These are phyloP conservation scores for Syrmaticus mikado DNA, from an alignment of 2,113 vertebrate species.

Conservation along the genomic window DNA sequence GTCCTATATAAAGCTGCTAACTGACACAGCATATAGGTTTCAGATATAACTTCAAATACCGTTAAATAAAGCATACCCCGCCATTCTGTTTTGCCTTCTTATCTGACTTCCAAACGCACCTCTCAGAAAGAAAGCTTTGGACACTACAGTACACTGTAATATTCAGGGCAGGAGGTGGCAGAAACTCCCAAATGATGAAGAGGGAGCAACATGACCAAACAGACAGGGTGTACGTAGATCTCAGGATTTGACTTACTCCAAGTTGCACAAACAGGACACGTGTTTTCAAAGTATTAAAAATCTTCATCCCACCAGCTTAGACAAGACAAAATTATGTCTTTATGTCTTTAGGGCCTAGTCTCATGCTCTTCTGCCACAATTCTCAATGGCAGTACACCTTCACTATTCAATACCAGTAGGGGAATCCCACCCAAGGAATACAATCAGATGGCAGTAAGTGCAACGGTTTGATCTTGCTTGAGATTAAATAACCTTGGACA, in stretches of 20 bases:
- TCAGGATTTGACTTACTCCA: neutral
- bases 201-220: neutral
- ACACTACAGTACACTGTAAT: accelerated
- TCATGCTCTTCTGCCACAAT: neutral
- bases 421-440: neutral
- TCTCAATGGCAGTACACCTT: neutral
- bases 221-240: neutral
- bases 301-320: neutral
- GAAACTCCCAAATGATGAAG: neutral
- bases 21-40: neutral
- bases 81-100: neutral
- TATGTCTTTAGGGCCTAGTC: neutral
- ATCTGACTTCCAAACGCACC: neutral
- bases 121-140: neutral
- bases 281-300: neutral
- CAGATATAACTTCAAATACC: neutral
- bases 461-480: neutral
- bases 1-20: neutral
- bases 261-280: neutral
- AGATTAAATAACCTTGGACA: neutral
- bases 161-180: neutral
- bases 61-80: neutral
- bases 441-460: neutral
- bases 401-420: neutral
- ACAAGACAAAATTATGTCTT: neutral